Base-by-base conservation (phyloP, 2,888 invertebrate species). In the Coleophora flavipennella region DNA sequence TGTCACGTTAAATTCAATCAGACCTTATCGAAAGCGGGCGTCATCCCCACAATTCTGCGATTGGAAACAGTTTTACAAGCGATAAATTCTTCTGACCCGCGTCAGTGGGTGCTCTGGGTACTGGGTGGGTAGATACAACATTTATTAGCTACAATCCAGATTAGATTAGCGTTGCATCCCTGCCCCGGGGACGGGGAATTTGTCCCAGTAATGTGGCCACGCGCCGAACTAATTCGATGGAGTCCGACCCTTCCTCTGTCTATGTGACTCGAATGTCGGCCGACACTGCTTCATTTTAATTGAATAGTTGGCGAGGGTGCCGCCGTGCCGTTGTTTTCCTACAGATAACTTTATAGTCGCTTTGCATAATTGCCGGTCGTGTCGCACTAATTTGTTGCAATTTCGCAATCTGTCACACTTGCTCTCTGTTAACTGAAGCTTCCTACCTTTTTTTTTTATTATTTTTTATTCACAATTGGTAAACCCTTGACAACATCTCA, bases 51-150 rank as follows among this genome's bases (percentile, higher is more conserved):
- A 70, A 75, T 80, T 68, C 73, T 67, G 57, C 81, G 77, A 83
- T 84, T 83, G 80, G 80, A 80, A 81, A 83, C 80, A 84, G 81
- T 83, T 84, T 83, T 83, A 80, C 81, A 81, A 81, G 83, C 83
- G 66, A 84, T 83, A 84, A 83, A 84, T 81, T 80, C 62, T 67
- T 71, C 68, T 71, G 67, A 67, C 69, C 70, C 65, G 70, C 66
- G 73, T 71, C 72, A 62, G 65, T 65, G 69, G 69, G 58, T 6
- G 20, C 20, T 6, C 20, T 20, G 20, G n/a, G n/a, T 20, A 20
- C 20, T 20, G 20, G 20, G 20, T 20, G 20, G n/a, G 20, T 20
- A 20, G 20, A 20, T 79, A 73, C 72, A 76, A 83, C 81, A 84
- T 84, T 84, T 84, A 84, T 84, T 83, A 83, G 79, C 75, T 81